phyloP scores from a whole-genome alignment of 2,888 invertebrate genomes.

The Drosophila prostipennis region DNA sequence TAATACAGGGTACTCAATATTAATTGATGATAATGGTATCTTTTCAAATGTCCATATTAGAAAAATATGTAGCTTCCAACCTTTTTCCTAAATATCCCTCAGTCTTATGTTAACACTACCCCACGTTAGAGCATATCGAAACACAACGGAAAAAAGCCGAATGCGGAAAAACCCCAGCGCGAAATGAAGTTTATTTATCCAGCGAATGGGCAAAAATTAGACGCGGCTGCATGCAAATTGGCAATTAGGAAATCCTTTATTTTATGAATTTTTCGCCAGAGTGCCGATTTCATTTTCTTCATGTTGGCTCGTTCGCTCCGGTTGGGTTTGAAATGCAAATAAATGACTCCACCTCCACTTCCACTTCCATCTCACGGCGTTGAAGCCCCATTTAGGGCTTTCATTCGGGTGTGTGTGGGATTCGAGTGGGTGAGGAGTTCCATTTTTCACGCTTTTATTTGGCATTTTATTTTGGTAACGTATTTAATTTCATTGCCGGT shows the following conservation, averaged over 20 bases:
- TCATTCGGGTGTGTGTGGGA: constrained; percentile 28
- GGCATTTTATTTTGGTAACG: constrained; percentile 54
- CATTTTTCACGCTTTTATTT: constrained; percentile 54
- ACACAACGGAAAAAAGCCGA: constrained; percentile 6
- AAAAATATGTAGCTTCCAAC: too few relatives aligned
- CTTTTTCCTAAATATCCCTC: too few relatives aligned
- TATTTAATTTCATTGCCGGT: constrained; percentile 68
- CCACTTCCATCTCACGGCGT: constrained; percentile 31
- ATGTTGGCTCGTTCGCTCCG: constrained; percentile 35
- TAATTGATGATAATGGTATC: too few relatives aligned
- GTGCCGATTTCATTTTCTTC: constrained; percentile 61
- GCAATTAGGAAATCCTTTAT: constrained; percentile 76
- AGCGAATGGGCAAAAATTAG: constrained; percentile 75
- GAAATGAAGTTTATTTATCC: constrained; percentile 70
- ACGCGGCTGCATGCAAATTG: constrained; percentile 78
- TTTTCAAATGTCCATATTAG: too few relatives aligned
- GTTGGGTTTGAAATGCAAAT: constrained; percentile 63
- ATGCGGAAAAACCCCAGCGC: constrained; percentile 25
- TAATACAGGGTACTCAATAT: too few relatives aligned
- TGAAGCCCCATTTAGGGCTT: constrained; percentile 52
- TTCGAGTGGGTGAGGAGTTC: constrained; percentile 12
- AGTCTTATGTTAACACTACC: too few relatives aligned
- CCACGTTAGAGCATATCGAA: constrained; percentile 4
- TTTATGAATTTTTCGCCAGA: constrained; percentile 58
- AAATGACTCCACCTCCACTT: constrained; percentile 39